Conservation (phyloP, 2,113 vertebrate species). For the Gasterosteus aculeatus region DNA sequence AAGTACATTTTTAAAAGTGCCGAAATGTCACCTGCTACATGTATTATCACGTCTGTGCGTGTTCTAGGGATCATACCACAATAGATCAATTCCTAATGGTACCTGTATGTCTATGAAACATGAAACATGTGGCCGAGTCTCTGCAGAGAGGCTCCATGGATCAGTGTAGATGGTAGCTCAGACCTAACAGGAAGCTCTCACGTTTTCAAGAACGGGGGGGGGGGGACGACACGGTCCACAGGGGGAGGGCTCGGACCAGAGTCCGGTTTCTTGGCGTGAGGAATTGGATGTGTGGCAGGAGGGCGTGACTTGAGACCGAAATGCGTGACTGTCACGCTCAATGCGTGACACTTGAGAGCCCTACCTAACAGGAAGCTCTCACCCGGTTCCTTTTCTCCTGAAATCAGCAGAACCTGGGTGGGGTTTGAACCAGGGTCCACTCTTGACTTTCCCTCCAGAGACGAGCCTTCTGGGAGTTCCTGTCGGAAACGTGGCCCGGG, state of each 20-base stretch:
- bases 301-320: too few species aligned
- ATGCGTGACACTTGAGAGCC: too few species aligned
- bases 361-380: constrained; percentile 28
- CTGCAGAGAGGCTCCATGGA: constrained; percentile 33
- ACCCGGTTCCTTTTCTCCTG: constrained; percentile 21
- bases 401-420: constrained; percentile 60
- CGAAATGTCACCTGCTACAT: constrained; percentile 78
- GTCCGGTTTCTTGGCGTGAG: too few species aligned
- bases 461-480: constrained; percentile 47
- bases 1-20: constrained; percentile 73
- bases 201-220: too few species aligned
- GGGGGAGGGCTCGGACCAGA: too few species aligned
- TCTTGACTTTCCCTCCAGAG: constrained; percentile 29
- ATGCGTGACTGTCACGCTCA: too few species aligned
- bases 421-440: constrained; percentile 34
- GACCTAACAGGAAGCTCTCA: constrained; percentile 30
- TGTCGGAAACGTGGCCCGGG: constrained; percentile 37
- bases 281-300: too few species aligned
- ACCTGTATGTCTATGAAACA: constrained; percentile 37
- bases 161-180: constrained; percentile 38
- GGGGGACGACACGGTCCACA: too few species aligned
- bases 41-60: constrained; percentile 31
- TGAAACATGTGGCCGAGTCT: constrained; percentile 33
- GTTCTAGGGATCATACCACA: constrained; percentile 8
- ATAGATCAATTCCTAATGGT: constrained; percentile 8